Evolutionary conservation across 2,888 invertebrate genomes (phyloP), one percentile per base, ranked within the genome.

Genomic region (Harmothoe impar): DNA sequence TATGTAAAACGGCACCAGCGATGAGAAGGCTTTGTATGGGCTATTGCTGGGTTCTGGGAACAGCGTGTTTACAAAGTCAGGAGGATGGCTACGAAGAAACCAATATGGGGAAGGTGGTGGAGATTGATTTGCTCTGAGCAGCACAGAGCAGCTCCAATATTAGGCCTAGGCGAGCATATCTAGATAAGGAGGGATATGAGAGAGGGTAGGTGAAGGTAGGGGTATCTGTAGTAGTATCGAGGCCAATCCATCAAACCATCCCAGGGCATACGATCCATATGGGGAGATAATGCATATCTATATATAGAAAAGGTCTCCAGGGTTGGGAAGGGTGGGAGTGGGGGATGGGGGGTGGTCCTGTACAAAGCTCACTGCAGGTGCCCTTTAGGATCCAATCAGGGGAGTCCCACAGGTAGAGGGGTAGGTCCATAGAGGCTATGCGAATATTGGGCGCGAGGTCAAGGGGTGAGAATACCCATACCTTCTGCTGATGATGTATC

Each of bases 311-410:
- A 35, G 43, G 33, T 20, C 81, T 43, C 81, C 20, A 81, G 81
- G 35, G 35, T 20, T 7, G 43, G 3, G 81, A 7, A 72, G 72
- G 12, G 25, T 25, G 72, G 23, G 10, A n/a, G 62, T 20, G 62
- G 3, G 62, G 62, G 62, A 62, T 1, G 3, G 20, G 20, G 23
- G 20, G 17, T 52, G 62, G 62, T 62, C 3, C 35, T 81, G 81
- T 12, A 10, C 81, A 81, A 33, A 81, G 7, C 33, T 15, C 33
- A 1, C 33, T 81, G 35, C 43, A 35, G 0, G 33, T 43, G 43
- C 81, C 81, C 81, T 35, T 25, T 0, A 81, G 81, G 81, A 81
- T 35, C 81, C 81, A 81, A 81, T 35, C 81, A 33, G 43, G 17
- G 15, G 81, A 33, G 35, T 12, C 35, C 43, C 43, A 0, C 81